A percentile compares a stretch with the other conserved stretches of the same genome.
Evolutionary conservation across 2,888 invertebrate species (phyloP).

Genomic region (Melinopterus prodromus): DNA sequence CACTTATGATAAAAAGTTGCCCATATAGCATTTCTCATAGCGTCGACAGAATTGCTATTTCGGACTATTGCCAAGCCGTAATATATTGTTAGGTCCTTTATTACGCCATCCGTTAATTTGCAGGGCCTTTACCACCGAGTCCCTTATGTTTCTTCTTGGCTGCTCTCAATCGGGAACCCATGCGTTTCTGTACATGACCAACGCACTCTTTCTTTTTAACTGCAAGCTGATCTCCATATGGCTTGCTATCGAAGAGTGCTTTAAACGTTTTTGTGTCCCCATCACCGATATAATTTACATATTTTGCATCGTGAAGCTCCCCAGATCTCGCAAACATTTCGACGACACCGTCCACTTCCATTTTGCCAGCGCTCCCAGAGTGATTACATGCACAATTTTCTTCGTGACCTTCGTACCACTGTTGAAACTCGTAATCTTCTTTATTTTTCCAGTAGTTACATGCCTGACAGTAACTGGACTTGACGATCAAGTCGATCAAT

Average conservation of each 20-base stretch:
- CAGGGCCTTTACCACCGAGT: not conserved
- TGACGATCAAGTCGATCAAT: slow-evolving; percentile 10
- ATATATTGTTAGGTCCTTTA: not conserved
- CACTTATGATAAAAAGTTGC: slow-evolving; percentile 11
- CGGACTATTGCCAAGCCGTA: not conserved
- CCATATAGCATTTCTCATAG: not conserved
- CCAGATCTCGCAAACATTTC: too few relatives aligned
- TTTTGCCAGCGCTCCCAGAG: not conserved
- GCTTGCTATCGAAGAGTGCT: too few relatives aligned
- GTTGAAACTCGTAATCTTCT: not conserved
- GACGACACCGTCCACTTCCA: too few relatives aligned
- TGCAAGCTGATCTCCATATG: too few relatives aligned
- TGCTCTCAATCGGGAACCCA: not conserved
- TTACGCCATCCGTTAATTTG: not conserved
- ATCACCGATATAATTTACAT: too few relatives aligned
- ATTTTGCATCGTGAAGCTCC: too few relatives aligned
- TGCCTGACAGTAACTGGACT: not conserved
- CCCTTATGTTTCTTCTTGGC: slow-evolving; percentile 1
- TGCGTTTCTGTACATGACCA: too few relatives aligned
- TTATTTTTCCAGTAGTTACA: slow-evolving; percentile 8
- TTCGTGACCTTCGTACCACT: slow-evolving; percentile 14
- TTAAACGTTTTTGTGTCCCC: too few relatives aligned
- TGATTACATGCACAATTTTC: slow-evolving; percentile 15
- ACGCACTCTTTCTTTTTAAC: too few relatives aligned
- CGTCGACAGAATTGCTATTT: not conserved